Percentiles rank a stretch among this genome's conserved stretches.
phyloP scores from a whole-genome alignment of 2,888 invertebrate genomes.

The Herminia tarsipennalis region DNA sequence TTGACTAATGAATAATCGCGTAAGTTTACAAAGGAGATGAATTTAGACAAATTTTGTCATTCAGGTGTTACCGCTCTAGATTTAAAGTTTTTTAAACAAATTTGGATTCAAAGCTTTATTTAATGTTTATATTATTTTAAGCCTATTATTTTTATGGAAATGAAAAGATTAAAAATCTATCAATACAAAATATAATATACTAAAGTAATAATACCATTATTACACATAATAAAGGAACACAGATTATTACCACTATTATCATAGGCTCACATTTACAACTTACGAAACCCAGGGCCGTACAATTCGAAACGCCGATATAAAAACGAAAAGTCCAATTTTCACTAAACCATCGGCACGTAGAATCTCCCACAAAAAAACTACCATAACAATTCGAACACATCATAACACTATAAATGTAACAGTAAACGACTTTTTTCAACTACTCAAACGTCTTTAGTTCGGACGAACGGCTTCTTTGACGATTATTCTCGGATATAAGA shows the following conservation, averaged over 20 bases:
- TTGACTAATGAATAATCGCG: no score
- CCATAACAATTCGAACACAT: constrained; percentile 53
- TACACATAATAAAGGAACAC: not conserved
- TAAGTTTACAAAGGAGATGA: no score
- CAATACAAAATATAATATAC: no score
- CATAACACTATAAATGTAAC: constrained; percentile 60
- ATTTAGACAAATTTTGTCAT: no score
- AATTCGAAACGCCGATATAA: constrained; percentile 33
- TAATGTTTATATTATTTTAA: no score
- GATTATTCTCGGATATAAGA: constrained; percentile 76
- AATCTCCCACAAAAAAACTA: constrained; percentile 39
- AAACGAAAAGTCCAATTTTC: constrained; percentile 37
- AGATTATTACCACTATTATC: constrained; percentile 1
- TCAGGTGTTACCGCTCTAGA: no score
- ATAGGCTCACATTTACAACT: constrained; percentile 20
- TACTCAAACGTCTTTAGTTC: constrained; percentile 42
- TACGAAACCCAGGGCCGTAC: constrained; percentile 23
- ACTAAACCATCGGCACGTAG: constrained; percentile 19
- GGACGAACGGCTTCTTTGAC: constrained; percentile 69
- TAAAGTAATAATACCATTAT: no score
- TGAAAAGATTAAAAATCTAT: no score
- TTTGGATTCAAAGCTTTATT: no score
- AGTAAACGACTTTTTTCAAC: constrained; percentile 64
- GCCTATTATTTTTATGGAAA: no score
- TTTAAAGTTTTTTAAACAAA: no score